Evolutionary conservation across 2,113 vertebrate genomes (phyloP).

Genomic region (Gnathonemus longibarbis): DNA sequence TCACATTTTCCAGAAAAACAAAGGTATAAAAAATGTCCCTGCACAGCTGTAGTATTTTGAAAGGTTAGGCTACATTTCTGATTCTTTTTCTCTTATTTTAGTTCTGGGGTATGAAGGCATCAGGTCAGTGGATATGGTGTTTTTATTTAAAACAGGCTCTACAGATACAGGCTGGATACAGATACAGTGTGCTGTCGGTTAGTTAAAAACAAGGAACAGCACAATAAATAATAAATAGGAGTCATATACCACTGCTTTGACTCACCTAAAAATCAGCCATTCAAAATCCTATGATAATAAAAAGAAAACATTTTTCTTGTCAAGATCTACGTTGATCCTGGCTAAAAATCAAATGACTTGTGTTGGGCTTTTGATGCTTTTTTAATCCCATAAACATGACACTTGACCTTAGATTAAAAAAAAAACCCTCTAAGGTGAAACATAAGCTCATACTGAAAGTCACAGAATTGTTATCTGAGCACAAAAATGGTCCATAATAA

Average conservation of each 20-base stretch:
- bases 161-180: neutral
- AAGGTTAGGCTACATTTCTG: neutral
- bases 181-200: neutral
- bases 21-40: neutral
- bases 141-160: neutral
- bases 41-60: neutral
- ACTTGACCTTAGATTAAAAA: neutral
- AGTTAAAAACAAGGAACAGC: neutral
- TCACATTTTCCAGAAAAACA: conserved; percentile 16
- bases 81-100: neutral
- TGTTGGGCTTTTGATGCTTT: neutral
- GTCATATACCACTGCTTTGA: neutral
- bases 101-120: neutral
- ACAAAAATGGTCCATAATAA: neutral
- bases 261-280: neutral
- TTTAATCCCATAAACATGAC: neutral
- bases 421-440: neutral
- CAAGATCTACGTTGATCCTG: neutral
- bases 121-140: neutral
- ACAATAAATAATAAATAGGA: neutral
- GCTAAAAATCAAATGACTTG: neutral
- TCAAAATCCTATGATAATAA: neutral
- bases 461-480: neutral
- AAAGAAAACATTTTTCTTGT: neutral
- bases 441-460: neutral